These are phyloP conservation scores for Agrochola lychnidis DNA, from an alignment of 2,888 invertebrate genomes.

Conservation along the genomic window DNA sequence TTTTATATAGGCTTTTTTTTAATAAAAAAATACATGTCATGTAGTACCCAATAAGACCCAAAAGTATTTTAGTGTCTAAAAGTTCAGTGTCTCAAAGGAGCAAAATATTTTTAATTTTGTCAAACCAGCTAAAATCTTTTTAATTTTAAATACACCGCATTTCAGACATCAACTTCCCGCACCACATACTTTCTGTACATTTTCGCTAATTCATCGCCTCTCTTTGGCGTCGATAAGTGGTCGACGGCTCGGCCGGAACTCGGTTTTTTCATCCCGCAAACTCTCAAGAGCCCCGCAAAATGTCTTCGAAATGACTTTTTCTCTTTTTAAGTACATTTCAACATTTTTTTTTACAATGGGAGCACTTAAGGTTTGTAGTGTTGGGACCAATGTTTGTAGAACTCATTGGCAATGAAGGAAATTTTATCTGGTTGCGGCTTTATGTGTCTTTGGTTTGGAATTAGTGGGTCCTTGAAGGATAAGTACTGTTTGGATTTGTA, in stretches of 20 bases:
- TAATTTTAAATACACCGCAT: constrained; percentile 12
- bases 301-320: constrained; percentile 87
- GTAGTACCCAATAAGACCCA: background rate
- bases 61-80: no score
- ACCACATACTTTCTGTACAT: constrained; percentile 59
- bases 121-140: background rate
- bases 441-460: constrained; percentile 49
- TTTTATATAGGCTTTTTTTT: no score
- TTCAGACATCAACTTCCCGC: constrained; percentile 27
- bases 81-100: background rate
- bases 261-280: constrained; percentile 83
- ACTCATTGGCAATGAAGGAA: constrained; percentile 49
- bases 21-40: no score
- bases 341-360: constrained; percentile 80
- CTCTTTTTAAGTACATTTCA: constrained; percentile 84
- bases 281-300: constrained; percentile 87
- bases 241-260: constrained; percentile 83
- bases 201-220: constrained; percentile 80
- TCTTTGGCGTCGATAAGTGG: constrained; percentile 83
- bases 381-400: constrained; percentile 62
- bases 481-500: constrained; percentile 54
- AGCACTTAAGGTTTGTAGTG: constrained; percentile 75
- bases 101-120: background rate
- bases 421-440: constrained; percentile 63
- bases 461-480: constrained; percentile 54